Evolutionary conservation across 2,888 invertebrate genomes (phyloP), one percentile per base, ranked within the genome.

Genomic region (Punctoribates punctum): DNA sequence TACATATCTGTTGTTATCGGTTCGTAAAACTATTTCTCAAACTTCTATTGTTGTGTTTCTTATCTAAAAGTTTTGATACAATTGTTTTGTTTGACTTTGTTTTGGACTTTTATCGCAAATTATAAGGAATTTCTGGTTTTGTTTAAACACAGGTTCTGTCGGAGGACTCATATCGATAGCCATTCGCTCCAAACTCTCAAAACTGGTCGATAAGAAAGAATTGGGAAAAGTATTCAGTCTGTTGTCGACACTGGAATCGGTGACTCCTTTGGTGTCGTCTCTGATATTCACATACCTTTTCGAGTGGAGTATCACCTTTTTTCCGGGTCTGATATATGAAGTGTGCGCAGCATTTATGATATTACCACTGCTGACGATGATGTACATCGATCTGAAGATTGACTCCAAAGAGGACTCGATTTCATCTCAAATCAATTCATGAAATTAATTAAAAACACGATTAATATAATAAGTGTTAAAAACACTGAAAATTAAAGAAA

Each of bases 201-300:
- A 67, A 67, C 15, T 67, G 8, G 67, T 67, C 1, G 20, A n/a
- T 1, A 34, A 67, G n/a, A 8, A 67, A 1, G 67, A 67, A 38
- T 67, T 67, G 38, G 74, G 74, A 27, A 51, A 60, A 74, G 42
- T 57, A 11, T 57, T 51, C 23, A 57, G 73, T 73, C 46, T 48
- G 9, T 51, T 48, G 51, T 20, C 51, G 20, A 48, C 51, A 6
- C 27, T 73, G 8, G 73, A 73, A 48, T 48, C 73, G 9, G 48
- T 73, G 17, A 17, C 29, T 6, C 73, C 73, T 1, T 23, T 73
- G 9, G 23, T 48, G 23, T 9, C 73, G 27, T 73, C 67, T 4
- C 38, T 38, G 5, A 20, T 67, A 15, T 67, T 67, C 67, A 67
- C 67, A 2, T 54, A 20, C 20, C n/a, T 38, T 4, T 67, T 67